Conservation (phyloP, 2,797 vertebrate species). For the Sebastes paucispinis region DNA sequence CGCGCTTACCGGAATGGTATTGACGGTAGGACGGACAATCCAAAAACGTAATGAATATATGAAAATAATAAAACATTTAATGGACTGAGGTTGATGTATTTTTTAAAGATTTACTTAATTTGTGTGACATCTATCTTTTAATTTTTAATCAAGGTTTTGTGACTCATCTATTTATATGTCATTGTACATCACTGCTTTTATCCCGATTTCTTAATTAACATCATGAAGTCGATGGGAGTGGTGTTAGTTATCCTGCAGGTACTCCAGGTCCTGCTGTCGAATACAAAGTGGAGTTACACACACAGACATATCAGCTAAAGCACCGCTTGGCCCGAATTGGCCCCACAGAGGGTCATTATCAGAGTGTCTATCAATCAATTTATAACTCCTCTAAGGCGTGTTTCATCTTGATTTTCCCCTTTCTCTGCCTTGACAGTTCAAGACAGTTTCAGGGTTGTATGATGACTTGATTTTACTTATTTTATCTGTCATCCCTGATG, state of each 20-base stretch:
- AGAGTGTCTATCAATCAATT: constrained; percentile 45
- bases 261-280: neutral
- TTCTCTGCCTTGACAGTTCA: neutral
- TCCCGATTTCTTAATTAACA: constrained; percentile 14
- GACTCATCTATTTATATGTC: neutral
- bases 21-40: neutral
- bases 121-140: neutral
- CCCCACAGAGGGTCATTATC: constrained; percentile 53
- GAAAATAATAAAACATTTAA: neutral
- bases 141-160: neutral
- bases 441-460: constrained; percentile 8
- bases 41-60: neutral
- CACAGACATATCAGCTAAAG: neutral
- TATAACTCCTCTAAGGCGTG: constrained; percentile 24
- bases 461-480: constrained; percentile 52
- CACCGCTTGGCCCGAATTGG: constrained; percentile 28
- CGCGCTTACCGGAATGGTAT: neutral
- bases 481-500: constrained; percentile 44
- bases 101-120: neutral
- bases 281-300: neutral
- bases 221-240: neutral
- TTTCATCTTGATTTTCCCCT: constrained; percentile 4
- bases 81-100: neutral
- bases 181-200: neutral
- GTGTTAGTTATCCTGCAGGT: neutral